phyloP scores from a whole-genome alignment of 2,888 invertebrate species.

The Melanargia galathea region DNA sequence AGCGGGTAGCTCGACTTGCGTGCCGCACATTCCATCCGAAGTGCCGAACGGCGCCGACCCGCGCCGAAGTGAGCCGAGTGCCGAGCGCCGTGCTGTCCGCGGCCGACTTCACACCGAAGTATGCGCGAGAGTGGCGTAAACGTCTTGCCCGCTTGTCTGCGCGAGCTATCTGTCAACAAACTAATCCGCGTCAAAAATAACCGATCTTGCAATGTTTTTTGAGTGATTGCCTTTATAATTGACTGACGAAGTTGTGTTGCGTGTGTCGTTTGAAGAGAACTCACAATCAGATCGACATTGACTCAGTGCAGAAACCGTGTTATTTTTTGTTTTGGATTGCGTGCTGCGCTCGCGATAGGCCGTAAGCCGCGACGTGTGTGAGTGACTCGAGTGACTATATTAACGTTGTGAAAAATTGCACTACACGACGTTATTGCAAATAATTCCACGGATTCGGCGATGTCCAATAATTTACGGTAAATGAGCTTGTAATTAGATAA shows the following conservation, averaged over 20 bases:
- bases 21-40: constrained; percentile 75
- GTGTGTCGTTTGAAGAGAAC: constrained; percentile 62
- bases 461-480: constrained; percentile 73
- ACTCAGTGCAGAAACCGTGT: constrained; percentile 76
- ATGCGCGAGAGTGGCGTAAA: constrained; percentile 80
- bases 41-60: constrained; percentile 61
- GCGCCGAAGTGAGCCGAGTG: constrained; percentile 62
- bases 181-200: constrained; percentile 70
- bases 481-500: constrained; percentile 52
- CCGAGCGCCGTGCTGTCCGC: constrained; percentile 60
- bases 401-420: constrained; percentile 73
- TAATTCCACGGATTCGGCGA: constrained; percentile 62
- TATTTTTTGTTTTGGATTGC: constrained; percentile 78
- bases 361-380: constrained; percentile 72
- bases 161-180: constrained; percentile 78
- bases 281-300: constrained; percentile 58
- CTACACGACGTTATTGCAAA: constrained; percentile 66
- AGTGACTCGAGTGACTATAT: constrained; percentile 80
- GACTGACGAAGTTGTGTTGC: constrained; percentile 48
- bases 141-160: constrained; percentile 69
- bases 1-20: constrained; percentile 57
- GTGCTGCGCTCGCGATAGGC: constrained; percentile 72
- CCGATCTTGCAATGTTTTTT: constrained; percentile 60
- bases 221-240: constrained; percentile 63
- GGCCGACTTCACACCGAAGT: constrained; percentile 79